Conservation (phyloP, 2,888 invertebrate genomes). For the Oscheius myriophilus region DNA sequence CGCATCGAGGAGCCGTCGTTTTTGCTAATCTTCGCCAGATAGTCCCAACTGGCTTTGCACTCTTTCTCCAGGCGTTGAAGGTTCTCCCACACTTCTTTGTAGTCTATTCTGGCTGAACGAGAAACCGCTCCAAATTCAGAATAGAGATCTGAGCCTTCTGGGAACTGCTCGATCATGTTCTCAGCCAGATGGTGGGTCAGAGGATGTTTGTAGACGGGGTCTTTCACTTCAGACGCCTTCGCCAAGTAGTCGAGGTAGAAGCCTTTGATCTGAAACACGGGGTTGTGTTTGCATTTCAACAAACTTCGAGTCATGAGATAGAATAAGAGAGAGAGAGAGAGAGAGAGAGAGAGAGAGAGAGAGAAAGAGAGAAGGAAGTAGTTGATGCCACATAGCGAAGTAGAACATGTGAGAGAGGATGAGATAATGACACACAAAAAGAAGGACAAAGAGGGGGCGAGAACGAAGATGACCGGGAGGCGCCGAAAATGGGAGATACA, state of each 20-base stretch:
- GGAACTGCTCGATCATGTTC: conserved; percentile 95
- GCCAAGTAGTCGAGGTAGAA: conserved; percentile 96
- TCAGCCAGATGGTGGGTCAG: conserved; percentile 94
- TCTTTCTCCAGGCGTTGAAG: conserved; percentile 89
- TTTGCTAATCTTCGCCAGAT: conserved; percentile 61
- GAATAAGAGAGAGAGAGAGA: too few relatives aligned
- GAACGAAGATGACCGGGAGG: too few relatives aligned
- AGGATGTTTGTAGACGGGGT: conserved; percentile 93
- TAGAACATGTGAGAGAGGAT: too few relatives aligned
- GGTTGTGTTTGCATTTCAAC: too few relatives aligned
- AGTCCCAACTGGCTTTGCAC: conserved; percentile 79
- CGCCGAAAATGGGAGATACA: too few relatives aligned
- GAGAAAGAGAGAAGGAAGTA: too few relatives aligned
- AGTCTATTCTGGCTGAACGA: conserved; percentile 83
- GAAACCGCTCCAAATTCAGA: conserved; percentile 79
- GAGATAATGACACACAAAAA: too few relatives aligned
- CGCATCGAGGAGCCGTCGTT: conserved; percentile 67
- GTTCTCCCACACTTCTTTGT: conserved; percentile 87
- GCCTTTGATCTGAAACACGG: conserved; percentile 81
- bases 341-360: too few relatives aligned
- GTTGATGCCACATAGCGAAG: too few relatives aligned
- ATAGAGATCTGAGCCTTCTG: conserved; percentile 93
- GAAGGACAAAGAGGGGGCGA: too few relatives aligned
- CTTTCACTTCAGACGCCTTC: conserved; percentile 83
- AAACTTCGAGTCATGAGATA: background rate